A percentile compares a stretch with the other conserved stretches of the same genome.
Conservation (phyloP, 2,797 vertebrate genomes). For the Vultur gryphus region DNA sequence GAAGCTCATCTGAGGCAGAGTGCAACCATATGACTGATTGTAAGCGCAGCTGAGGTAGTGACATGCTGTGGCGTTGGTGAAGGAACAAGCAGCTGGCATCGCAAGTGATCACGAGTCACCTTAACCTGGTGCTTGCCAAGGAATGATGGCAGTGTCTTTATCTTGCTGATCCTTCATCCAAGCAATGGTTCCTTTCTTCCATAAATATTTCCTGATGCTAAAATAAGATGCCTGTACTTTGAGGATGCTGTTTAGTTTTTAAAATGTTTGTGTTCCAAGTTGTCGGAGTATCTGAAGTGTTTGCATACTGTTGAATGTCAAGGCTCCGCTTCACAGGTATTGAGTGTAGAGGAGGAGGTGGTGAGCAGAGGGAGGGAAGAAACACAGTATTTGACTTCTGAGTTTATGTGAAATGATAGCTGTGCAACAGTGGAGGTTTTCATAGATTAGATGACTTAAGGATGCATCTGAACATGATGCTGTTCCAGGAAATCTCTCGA, state of each 20-base stretch:
- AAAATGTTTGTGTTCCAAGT: not conserved
- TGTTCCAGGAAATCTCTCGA: not conserved
- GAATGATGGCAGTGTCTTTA: not conserved
- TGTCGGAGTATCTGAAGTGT: not conserved
- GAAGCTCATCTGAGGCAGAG: not conserved
- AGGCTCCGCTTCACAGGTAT: not conserved
- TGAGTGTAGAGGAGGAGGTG: not conserved
- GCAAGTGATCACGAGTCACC: accelerated
- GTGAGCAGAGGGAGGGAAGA: not conserved
- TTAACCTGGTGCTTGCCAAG: not conserved
- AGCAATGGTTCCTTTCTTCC: not conserved
- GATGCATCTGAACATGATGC: not conserved
- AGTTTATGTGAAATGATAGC: not conserved
- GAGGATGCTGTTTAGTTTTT: not conserved
- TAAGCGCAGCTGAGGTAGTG: not conserved
- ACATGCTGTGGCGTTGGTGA: not conserved
- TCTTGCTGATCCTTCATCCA: not conserved
- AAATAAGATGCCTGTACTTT: not conserved
- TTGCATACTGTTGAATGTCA: not conserved
- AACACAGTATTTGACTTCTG: not conserved
- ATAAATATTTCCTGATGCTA: not conserved
- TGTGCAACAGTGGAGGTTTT: not conserved
- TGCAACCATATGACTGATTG: not conserved
- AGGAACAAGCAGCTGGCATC: not conserved
- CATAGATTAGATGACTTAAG: not conserved